Conservation (phyloP, 2,113 vertebrate genomes). For the Xiphophorus hellerii region DNA sequence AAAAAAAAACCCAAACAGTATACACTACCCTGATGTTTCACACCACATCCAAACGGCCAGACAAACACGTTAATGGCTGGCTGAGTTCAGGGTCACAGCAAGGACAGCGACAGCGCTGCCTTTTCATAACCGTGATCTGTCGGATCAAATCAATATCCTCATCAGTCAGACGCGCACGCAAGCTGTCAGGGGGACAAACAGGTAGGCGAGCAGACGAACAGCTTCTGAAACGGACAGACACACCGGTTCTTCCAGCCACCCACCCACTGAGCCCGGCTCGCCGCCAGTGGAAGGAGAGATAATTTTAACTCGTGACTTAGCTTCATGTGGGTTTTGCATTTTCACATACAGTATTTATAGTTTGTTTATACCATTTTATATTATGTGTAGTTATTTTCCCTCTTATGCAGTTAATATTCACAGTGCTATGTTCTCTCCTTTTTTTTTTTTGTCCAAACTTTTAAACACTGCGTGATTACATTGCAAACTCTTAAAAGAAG, state of each 20-base stretch:
- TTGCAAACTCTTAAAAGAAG: slow-evolving; percentile 10
- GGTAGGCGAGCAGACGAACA: slow-evolving; percentile 32
- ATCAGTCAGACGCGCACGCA: slow-evolving; percentile 35
- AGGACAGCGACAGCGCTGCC: slow-evolving; percentile 35
- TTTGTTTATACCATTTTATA: slow-evolving; percentile 42
- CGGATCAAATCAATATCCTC: slow-evolving; percentile 56
- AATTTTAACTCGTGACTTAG: slow-evolving; percentile 40
- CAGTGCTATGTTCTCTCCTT: slow-evolving; percentile 17
- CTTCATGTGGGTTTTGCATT: slow-evolving; percentile 40
- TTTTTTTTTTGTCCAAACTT: background rate
- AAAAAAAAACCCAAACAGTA: background rate
- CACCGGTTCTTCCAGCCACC: slow-evolving; percentile 41
- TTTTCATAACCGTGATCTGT: slow-evolving; percentile 35
- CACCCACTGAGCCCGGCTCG: slow-evolving; percentile 59
- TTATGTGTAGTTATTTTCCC: slow-evolving; percentile 10
- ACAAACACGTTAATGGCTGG: slow-evolving; percentile 26
- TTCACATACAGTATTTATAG: slow-evolving; percentile 62
- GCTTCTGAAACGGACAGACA: slow-evolving; percentile 20
- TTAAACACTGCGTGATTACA: background rate
- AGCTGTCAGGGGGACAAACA: slow-evolving; percentile 28
- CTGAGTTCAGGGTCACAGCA: slow-evolving; percentile 52
- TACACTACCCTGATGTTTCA: slow-evolving; percentile 8
- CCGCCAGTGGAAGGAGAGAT: slow-evolving; percentile 50
- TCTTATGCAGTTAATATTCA: slow-evolving; percentile 29
- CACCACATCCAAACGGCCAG: slow-evolving; percentile 17